phyloP scores from a whole-genome alignment of 30 jellyfish, hydroid and myxozoan genomes.

The Pelagia noctiluca region DNA sequence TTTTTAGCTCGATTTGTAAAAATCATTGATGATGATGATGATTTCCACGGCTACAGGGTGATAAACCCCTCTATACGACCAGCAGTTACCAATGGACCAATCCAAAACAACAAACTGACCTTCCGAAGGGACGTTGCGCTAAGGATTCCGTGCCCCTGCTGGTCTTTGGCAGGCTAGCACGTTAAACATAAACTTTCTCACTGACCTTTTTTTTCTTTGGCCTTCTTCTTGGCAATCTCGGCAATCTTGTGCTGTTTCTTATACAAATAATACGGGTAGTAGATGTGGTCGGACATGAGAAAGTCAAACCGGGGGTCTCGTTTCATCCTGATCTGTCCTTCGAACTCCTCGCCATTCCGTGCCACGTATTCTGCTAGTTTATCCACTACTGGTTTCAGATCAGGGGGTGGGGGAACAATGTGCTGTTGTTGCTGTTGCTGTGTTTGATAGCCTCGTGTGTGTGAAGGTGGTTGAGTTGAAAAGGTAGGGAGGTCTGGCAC shows the following conservation, averaged over 20 bases:
- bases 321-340: conserved; percentile 75
- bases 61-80: not conserved
- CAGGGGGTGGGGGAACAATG: conserved; percentile 88
- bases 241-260: conserved; percentile 53
- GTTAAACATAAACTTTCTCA: not conserved
- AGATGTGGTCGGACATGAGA: conserved; percentile 60
- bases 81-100: not conserved
- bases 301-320: conserved; percentile 92
- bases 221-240: conserved; percentile 33
- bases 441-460: not conserved
- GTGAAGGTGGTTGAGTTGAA: not conserved
- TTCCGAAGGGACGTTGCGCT: not conserved
- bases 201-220: conserved; percentile 27
- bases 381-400: conserved; percentile 86
- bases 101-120: not conserved
- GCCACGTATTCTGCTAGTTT: conserved; percentile 84
- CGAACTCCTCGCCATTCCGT: conserved; percentile 91
- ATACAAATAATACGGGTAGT: conserved; percentile 73
- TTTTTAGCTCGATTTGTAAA: no score
- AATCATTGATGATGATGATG: no score
- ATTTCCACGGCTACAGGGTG: no score
- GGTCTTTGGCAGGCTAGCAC: not conserved
- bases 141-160: not conserved
- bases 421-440: conserved; percentile 43
- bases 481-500: not conserved